Evolutionary conservation across 2,113 vertebrate genomes (phyloP), one percentile per base, ranked within the genome.

Genomic region (Beaufortia kweichowensis): DNA sequence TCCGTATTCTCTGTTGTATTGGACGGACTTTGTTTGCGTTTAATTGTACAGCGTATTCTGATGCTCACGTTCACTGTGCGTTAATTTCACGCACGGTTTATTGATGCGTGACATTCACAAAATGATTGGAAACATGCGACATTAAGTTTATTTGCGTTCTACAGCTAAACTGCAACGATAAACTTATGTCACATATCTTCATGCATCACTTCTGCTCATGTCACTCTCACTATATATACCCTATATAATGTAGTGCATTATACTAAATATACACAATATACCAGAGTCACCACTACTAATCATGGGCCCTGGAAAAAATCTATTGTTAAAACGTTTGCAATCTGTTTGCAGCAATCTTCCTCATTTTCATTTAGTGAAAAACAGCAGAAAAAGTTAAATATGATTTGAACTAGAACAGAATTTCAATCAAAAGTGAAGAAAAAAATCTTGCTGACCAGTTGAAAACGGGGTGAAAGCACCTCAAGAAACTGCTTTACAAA

Each of bases 41-140:
- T 92, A 91, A 91, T 92, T 91, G 89, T 90, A 91, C 89, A 87
- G 77, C 61, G 80, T 84, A 91, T 91, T 90, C 83, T 87, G 87
- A 86, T 82, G 86, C 80, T 86, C 85, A 85, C 77, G 79, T 89
- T 83, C 81, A 61, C 75, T 82, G 83, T 83, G 87, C 89, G 89
- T 89, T 88, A 80, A 90, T 90, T 90, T 90, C 84, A 90, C 86
- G 88, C 89, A 78, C 83, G 88, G 79, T 81, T 89, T 84, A 78
- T 79, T 86, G 83, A 82, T 81, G 79, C 76, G 61, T 87, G 87
- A 87, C 83, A 82, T 88, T 85, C 87, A 89, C 86, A 88, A 83
- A 88, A 84, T 84, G 83, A 79, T 83, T 85, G 62, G 76, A 83
- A 79, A 82, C 78, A 82, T 74, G 56, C 73, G 76, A 66, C 80